These are phyloP conservation scores for Hoplostethus atlanticus DNA, from an alignment of 2,797 vertebrate genomes.

Conservation along the genomic window DNA sequence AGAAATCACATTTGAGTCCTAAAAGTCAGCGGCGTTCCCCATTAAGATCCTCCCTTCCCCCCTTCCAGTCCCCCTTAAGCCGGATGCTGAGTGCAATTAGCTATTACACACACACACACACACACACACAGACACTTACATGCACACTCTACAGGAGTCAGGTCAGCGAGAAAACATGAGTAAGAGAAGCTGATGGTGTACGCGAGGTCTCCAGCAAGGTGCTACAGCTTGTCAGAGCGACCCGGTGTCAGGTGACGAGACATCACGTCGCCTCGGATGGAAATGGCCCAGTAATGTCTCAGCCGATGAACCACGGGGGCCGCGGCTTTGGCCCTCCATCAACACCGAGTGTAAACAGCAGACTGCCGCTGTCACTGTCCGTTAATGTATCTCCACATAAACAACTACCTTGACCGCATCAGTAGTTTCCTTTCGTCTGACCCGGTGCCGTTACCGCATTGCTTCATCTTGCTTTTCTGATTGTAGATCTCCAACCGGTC, in stretches of 20 bases:
- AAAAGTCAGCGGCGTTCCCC: no score
- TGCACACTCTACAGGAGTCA: slow-evolving; percentile 80
- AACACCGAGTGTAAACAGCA: slow-evolving; percentile 71
- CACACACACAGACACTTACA: background rate
- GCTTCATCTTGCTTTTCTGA: slow-evolving; percentile 40
- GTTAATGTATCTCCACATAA: slow-evolving; percentile 67
- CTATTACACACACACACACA: slow-evolving; percentile 40
- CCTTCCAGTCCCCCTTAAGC: no score
- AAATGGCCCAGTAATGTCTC: slow-evolving; percentile 92
- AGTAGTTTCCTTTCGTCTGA: slow-evolving; percentile 45
- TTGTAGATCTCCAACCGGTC: slow-evolving; percentile 23
- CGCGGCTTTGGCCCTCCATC: slow-evolving; percentile 78
- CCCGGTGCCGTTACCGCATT: slow-evolving; percentile 35
- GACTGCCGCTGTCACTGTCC: slow-evolving; percentile 69
- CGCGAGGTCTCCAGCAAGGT: slow-evolving; percentile 78
- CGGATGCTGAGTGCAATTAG: slow-evolving; percentile 1
- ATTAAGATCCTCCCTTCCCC: no score
- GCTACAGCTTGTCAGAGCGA: slow-evolving; percentile 89
- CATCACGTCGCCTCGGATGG: slow-evolving; percentile 86
- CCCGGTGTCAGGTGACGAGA: slow-evolving; percentile 84
- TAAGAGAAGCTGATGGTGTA: slow-evolving; percentile 82
- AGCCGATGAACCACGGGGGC: slow-evolving; percentile 87
- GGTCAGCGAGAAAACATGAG: slow-evolving; percentile 78
- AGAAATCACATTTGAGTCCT: background rate
- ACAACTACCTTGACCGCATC: slow-evolving; percentile 61